Base-by-base conservation (phyloP, 2,888 invertebrate genomes). In the Aromia moschata region DNA sequence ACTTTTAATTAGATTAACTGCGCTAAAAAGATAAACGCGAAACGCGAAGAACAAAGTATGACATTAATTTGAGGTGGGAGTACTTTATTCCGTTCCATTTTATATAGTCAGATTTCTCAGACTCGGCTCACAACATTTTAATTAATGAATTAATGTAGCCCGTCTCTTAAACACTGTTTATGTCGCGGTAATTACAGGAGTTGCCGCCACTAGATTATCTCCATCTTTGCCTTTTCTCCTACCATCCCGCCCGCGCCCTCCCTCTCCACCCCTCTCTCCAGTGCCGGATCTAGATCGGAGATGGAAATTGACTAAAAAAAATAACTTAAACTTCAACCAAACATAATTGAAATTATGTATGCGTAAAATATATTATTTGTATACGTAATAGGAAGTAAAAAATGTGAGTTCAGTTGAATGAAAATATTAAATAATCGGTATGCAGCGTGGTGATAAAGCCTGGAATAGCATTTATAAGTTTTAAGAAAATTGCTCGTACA, bases 71-170 rank as follows among this genome's bases (percentile, higher is more conserved):
- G 45, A 44, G 41, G 38, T 31, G n/a, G n/a, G n/a, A n/a, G 17
- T 43, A 58, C 33, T 46, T 46, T 49, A 43, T 54, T 60, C 56
- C 41, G 41, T 52, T 41, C 40, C 52, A 41, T 52, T 52, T 38
- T 49, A 38, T 49, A 40, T 49, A 49, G 60, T 64, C 60, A 58
- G 63, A 64, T 60, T 60, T 64, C 58, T 51, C 58, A 60, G 56
- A 58, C 57, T 58, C 51, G 46, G 51, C 61, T 52, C 55, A 74
- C 79, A 77, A 76, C 78, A 74, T 80, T 79, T 79, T 81, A 81
- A 81, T 81, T 81, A 81, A 80, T 81, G 81, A 81, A 81, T 81
- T 81, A 81, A 80, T 81, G 81, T 81, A 79, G 78, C 79, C 75
- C 77, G 78, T 79, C 80, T 80, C 79, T 80, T 81, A 80, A 81